These are phyloP conservation scores for Gasteruption jaculator DNA, from an alignment of 2,888 invertebrate genomes.

Conservation along the genomic window DNA sequence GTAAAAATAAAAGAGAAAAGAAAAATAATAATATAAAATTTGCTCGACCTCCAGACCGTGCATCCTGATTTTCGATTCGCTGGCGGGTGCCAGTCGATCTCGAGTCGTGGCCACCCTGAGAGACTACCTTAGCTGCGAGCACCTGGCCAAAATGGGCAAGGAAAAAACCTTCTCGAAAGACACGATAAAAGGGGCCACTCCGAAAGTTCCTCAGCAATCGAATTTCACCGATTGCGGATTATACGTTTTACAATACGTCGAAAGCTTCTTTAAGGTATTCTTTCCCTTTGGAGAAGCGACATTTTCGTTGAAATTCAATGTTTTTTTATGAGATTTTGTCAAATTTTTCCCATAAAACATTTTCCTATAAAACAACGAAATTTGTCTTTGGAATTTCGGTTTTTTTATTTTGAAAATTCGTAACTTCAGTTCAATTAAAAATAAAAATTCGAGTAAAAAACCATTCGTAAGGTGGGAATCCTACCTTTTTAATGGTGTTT, in stretches of 20 bases:
- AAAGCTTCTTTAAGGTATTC: constrained; percentile 91
- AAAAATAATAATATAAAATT: constrained; percentile 11
- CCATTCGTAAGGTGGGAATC: too few species aligned
- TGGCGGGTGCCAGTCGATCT: constrained; percentile 73
- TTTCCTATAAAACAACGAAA: constrained; percentile 3
- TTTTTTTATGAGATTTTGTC: too few species aligned
- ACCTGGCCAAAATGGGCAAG: constrained; percentile 68
- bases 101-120: constrained; percentile 85
- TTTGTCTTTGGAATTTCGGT: too few species aligned
- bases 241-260: constrained; percentile 92
- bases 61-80: constrained; percentile 92
- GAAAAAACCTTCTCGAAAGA: constrained; percentile 73
- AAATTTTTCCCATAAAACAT: too few species aligned
- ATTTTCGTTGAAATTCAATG: background rate
- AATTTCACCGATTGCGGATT: constrained; percentile 97
- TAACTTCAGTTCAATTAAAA: background rate
- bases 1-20: constrained; percentile 28
- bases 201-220: constrained; percentile 94
- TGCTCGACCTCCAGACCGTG: constrained; percentile 68
- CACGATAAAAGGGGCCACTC: constrained; percentile 80
- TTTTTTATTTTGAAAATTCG: background rate
- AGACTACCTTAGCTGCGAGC: constrained; percentile 87
- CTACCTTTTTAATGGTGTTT: too few species aligned
- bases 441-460: too few species aligned
- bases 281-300: constrained; percentile 22